Evolutionary conservation across 2,888 invertebrate species (phyloP).

Genomic region (Mantis religiosa): DNA sequence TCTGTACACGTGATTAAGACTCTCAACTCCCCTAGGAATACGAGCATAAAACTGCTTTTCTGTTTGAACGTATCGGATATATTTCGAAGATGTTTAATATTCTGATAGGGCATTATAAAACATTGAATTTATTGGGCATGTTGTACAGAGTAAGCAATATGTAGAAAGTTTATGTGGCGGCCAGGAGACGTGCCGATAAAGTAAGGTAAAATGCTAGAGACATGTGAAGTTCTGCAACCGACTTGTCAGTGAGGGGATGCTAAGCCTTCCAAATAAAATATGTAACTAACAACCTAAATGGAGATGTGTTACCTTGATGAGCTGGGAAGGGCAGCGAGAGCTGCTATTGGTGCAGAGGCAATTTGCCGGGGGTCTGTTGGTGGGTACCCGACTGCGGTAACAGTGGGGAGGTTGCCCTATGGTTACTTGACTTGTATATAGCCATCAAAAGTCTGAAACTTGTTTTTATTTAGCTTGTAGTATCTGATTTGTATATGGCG

Average conservation of each 20-base stretch:
- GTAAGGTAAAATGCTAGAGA: background rate
- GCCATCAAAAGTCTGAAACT: background rate
- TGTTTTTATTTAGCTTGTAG: background rate
- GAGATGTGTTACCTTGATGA: background rate
- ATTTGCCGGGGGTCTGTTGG: background rate
- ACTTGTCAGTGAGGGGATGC: background rate
- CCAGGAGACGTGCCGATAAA: background rate
- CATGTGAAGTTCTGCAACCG: background rate
- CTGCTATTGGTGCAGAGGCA: background rate
- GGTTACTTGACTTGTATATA: background rate
- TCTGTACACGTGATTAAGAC: background rate
- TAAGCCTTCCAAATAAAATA: background rate
- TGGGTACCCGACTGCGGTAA: background rate
- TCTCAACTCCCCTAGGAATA: background rate
- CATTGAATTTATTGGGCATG: background rate
- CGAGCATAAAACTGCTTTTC: background rate
- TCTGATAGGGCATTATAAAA: background rate
- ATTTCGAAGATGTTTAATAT: background rate
- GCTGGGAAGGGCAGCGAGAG: background rate
- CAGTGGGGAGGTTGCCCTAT: background rate
- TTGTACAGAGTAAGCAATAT: background rate
- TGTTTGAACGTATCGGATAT: background rate
- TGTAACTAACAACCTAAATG: slow-evolving; percentile 6
- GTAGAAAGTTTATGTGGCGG: background rate
- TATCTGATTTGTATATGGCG: background rate